Conservation (phyloP, 2,113 vertebrate genomes). For the Eupsittula cactorum region DNA sequence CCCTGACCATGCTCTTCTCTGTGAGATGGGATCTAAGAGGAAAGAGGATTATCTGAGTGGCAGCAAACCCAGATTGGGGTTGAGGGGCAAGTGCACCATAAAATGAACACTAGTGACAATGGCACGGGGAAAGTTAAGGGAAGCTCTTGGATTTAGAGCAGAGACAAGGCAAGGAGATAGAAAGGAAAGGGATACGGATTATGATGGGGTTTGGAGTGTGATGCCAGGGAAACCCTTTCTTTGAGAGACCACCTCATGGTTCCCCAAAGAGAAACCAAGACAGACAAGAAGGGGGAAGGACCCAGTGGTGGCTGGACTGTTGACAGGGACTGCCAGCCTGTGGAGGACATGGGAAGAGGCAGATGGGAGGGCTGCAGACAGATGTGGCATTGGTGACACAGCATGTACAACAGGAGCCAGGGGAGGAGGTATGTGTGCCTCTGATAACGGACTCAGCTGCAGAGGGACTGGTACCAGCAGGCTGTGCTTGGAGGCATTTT, state of each 20-base stretch:
- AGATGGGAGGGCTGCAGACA: background rate
- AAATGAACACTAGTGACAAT: background rate
- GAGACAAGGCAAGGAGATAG: background rate
- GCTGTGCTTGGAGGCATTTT: background rate
- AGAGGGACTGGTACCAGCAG: background rate
- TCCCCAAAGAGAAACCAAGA: background rate
- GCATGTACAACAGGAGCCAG: background rate
- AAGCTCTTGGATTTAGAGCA: background rate
- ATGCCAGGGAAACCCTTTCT: background rate
- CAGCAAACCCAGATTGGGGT: accelerated
- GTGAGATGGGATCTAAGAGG: background rate
- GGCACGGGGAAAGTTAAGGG: background rate
- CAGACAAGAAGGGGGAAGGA: background rate
- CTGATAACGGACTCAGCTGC: background rate
- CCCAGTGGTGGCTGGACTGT: background rate
- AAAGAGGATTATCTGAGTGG: background rate
- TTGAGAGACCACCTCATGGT: background rate
- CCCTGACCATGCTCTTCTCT: background rate
- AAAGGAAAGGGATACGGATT: background rate
- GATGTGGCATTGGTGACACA: background rate
- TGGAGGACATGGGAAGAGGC: background rate
- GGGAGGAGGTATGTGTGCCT: background rate
- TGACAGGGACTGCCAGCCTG: background rate
- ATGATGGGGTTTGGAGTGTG: background rate
- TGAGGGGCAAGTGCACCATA: background rate